Evolutionary conservation across 2,797 vertebrate species (phyloP), one percentile per base, ranked within the genome.

Genomic region (Echeneis naucrates): DNA sequence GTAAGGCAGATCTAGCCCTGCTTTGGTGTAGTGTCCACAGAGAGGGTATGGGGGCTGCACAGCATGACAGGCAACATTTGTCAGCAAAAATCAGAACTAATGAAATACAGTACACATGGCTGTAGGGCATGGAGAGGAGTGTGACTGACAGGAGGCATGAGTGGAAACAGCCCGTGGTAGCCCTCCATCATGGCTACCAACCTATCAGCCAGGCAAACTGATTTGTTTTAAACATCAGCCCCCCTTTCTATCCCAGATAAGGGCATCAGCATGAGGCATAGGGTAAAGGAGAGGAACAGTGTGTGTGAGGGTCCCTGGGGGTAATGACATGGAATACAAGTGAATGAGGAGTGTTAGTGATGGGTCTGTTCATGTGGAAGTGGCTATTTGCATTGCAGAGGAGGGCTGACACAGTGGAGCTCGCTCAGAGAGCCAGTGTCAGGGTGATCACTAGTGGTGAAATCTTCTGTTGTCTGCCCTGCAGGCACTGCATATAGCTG

Each of bases 21-120:
- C 85, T 89, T 81, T 85, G 79, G 81, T 83, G 78, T 70, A 38
- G 45, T 70, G 84, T 88, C 88, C 89, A 70, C 68, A 54, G 87
- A 84, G 87, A 73, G 85, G 70, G 61, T 68, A 72, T 77, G 74
- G 78, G 82, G 82, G 73, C 69, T 56, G 84, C 87, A 75, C 83
- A 84, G 85, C 78, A 89, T 6, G 85, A 82, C 87, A 85, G 86
- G 77, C 74, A 88, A 84, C 82, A 83, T 92, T 93, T 94, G 93
- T 94, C 92, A 91, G 92, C 90, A 92, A 90, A 94, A 92, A 93
- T 92, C 90, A 89, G 88, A 87, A 80, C 90, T 92, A 93, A 94
- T 93, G 91, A 92, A 89, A 92, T 89, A 75, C 89, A 89, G 82
- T 83, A 72, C 85, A 88, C 82, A 86, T 81, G 80, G 81, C 89